Percentiles rank a stretch among this genome's conserved stretches.
phyloP scores from a whole-genome alignment of 2,113 vertebrate genomes.

The Cryptotis parvus region DNA sequence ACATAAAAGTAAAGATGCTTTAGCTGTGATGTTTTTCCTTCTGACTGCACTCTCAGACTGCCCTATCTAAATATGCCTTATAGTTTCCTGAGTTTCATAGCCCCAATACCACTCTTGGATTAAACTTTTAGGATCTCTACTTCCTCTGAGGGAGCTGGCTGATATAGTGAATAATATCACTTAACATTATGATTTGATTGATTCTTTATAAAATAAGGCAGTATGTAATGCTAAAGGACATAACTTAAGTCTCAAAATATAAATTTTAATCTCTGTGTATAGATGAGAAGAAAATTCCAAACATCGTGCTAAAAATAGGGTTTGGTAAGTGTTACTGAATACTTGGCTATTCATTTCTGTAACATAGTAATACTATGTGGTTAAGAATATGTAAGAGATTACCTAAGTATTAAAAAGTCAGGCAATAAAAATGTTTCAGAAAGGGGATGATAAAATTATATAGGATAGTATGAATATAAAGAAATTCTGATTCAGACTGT shows the following conservation, averaged over 20 bases:
- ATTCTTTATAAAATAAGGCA: not conserved
- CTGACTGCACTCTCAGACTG: not conserved
- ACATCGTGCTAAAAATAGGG: not conserved
- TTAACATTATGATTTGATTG: not conserved
- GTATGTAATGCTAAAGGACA: not conserved
- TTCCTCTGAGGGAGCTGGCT: not conserved
- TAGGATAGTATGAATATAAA: too few relatives aligned
- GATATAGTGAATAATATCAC: not conserved
- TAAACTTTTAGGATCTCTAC: too few relatives aligned
- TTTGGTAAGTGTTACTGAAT: too few relatives aligned
- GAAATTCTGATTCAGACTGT: not conserved
- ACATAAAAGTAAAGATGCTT: not conserved
- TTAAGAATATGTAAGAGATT: not conserved
- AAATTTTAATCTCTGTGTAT: conserved; percentile 15
- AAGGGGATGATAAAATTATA: not conserved
- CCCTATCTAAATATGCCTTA: not conserved
- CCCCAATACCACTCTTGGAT: too few relatives aligned
- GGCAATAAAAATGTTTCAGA: not conserved
- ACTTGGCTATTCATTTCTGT: too few relatives aligned
- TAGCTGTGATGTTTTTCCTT: not conserved
- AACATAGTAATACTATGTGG: not conserved
- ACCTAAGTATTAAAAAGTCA: not conserved
- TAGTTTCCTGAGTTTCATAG: too few relatives aligned
- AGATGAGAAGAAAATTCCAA: conserved; percentile 24
- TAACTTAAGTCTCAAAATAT: not conserved